Evolutionary conservation across 2,113 vertebrate species (phyloP).

Genomic region (Pelecanoides urinatrix): DNA sequence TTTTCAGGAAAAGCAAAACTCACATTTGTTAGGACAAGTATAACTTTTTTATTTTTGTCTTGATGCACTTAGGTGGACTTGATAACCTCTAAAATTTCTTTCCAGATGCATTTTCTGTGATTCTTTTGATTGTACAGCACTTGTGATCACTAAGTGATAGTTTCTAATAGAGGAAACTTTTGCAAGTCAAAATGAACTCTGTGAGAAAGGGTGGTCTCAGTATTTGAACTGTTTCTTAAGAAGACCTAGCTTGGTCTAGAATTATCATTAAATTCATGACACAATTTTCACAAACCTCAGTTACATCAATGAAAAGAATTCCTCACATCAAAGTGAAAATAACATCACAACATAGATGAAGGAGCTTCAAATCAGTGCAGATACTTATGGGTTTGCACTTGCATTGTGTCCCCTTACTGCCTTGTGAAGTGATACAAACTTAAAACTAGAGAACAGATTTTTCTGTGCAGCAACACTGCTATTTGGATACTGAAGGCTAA

Average conservation of each 20-base stretch:
- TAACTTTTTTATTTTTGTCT: background rate
- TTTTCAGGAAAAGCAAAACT: background rate
- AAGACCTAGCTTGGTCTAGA: background rate
- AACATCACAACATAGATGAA: background rate
- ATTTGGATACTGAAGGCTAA: background rate
- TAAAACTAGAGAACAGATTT: background rate
- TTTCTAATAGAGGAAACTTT: background rate
- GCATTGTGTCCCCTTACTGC: background rate
- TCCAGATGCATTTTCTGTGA: background rate
- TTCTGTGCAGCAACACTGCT: background rate
- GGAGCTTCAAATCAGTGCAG: background rate
- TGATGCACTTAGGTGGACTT: background rate
- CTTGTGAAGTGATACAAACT: background rate
- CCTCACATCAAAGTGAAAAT: background rate
- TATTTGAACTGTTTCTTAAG: background rate
- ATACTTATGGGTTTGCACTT: background rate
- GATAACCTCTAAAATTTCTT: background rate
- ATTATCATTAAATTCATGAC: background rate
- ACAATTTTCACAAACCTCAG: background rate
- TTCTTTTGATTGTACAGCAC: conserved; percentile 1
- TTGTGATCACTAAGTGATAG: background rate
- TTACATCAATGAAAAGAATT: background rate
- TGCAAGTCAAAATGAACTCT: background rate
- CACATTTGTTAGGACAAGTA: background rate
- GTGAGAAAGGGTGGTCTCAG: background rate